These are phyloP conservation scores for Neosilurus mollespiculum DNA, from an alignment of 2,797 vertebrate species.

Conservation along the genomic window DNA sequence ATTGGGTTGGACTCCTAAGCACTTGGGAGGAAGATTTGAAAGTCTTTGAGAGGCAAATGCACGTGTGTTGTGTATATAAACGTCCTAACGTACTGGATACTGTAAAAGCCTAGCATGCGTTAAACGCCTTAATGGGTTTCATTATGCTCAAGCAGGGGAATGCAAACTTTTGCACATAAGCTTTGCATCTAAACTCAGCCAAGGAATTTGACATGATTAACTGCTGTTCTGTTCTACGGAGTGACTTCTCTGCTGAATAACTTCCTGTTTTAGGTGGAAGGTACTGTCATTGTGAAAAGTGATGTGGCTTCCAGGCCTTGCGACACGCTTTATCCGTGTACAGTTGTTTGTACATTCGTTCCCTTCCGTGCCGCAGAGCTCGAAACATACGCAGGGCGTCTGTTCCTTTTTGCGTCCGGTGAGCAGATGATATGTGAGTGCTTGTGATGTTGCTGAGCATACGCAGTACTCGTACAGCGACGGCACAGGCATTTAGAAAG, in stretches of 20 bases:
- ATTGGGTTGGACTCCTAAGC: background rate
- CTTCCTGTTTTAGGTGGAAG: constrained; percentile 5
- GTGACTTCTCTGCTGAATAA: background rate
- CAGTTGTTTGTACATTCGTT: background rate
- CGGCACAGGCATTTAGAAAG: background rate
- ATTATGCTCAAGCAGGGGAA: background rate
- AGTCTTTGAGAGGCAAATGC: too few relatives aligned
- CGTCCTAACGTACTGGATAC: background rate
- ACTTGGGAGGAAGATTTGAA: background rate
- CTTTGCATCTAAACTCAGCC: background rate
- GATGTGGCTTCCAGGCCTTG: constrained; percentile 12
- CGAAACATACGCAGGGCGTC: background rate
- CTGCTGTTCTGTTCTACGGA: background rate
- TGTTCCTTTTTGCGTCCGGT: background rate
- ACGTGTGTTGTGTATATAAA: background rate
- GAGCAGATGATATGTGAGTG: background rate
- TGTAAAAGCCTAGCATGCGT: background rate
- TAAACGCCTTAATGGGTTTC: background rate
- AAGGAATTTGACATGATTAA: background rate
- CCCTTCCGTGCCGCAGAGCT: background rate
- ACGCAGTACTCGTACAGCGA: too few relatives aligned
- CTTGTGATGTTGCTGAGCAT: background rate
- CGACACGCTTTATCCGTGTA: background rate
- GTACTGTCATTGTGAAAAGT: background rate
- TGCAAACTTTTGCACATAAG: constrained; percentile 21